Base-by-base conservation (phyloP, 2,888 invertebrate genomes). In the Callimorpha dominula region DNA sequence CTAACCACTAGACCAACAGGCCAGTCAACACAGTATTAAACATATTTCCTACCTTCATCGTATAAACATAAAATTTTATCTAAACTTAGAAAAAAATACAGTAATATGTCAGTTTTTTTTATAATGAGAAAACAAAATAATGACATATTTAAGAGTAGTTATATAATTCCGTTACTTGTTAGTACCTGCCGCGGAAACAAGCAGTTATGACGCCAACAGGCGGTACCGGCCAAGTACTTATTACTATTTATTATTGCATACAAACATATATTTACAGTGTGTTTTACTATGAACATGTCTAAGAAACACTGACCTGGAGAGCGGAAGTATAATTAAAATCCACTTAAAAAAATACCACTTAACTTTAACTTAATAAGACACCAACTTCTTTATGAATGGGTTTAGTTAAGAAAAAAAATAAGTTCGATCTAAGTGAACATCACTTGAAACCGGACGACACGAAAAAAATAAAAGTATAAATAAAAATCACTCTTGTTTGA, bases 91-190 rank as follows among this genome's bases (percentile, higher is more conserved):
- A 31, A 31, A 31, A 31, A 31, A 31, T 2, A 31, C 31, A 31
- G 31, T 31, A 31, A 31, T n/a, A n/a, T 31, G 31, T 31, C 31
- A 31, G 31, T 31, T 31, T 31, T 20, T 60, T 63, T 12, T 46
- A 17, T 42, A 62, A 62, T 6, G 31, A 31, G 9, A 42, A 64
- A 43, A 52, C 20, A 42, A 42, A 43, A 46, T 66, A 66, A 40
- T 52, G 40, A 64, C 57, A 66, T 50, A 60, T 49, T 66, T 54
- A 20, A 12, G n/a, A 7, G 57, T 57, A 64, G 64, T 72, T 68
- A 68, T 68, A 49, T 49, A 60, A 68, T 71, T 65, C 68, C 54
- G 74, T 74, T 66, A 71, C 43, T 71, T 62, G 46, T 52, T 64
- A 67, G 72, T 68, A 72, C 49, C 15, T 67, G 20, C 50, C 20